Evolutionary conservation across 2,888 invertebrate species (phyloP), one percentile per base, ranked within the genome.

Genomic region (Caenorhabditis doughertyi): DNA sequence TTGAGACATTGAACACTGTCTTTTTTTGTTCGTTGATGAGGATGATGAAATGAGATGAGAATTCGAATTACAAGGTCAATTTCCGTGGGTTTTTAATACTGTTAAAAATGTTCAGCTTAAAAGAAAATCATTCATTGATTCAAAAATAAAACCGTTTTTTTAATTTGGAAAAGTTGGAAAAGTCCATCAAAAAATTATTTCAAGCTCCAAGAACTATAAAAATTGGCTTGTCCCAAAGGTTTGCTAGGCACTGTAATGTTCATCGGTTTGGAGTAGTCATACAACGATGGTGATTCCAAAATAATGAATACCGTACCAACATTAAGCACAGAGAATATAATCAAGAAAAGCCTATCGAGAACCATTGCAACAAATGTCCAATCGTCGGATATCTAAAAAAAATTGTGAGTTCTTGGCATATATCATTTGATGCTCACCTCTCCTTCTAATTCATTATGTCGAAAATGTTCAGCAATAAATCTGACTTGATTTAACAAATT

Each of bases 361-460:
- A 91, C 91, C 90, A 90, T 92, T 18, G 91, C 91, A 8, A 92
- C 91, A 82, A 90, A 91, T 0, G 86, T 88, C 91, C 91, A 91
- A 51, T 91, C 91, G 64, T 91, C 90, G 11, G 89, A 89, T 16
- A 91, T 88, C 90, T 91, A 65, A 44, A 84, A 67, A 55, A 32
- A 8, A 55, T 18, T 16, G n/a, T n/a, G n/a, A n/a, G n/a, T n/a
- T n/a, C n/a, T n/a, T n/a, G n/a, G n/a, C n/a, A n/a, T n/a, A n/a
- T n/a, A n/a, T n/a, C n/a, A n/a, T n/a, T n/a, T n/a, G n/a, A n/a
- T n/a, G n/a, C n/a, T n/a, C n/a, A 91, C 91, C 86, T 91, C 90
- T 35, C 87, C 83, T 73, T 92, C 91, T 35, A 87, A 82, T 58
- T 91, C 89, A 65, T 90, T 88, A 47, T 89, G 88, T 8, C 88